A percentile compares a stretch with the other conserved stretches of the same genome.
Evolutionary conservation across 2,888 invertebrate species (phyloP).

Genomic region (Andrena flavipes): DNA sequence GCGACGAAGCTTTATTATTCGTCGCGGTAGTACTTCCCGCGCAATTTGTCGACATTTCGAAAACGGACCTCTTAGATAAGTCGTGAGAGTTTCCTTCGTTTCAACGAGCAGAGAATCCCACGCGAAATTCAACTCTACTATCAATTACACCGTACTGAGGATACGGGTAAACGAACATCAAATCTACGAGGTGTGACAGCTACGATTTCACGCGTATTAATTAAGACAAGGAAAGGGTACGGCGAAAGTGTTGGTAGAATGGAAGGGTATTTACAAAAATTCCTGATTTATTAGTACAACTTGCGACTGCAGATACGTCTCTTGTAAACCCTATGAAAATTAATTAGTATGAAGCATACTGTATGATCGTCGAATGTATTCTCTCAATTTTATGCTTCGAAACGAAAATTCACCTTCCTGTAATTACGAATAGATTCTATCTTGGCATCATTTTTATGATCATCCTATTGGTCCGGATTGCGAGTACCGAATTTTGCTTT

Average conservation of each 20-base stretch:
- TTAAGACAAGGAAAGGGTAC: constrained; percentile 29
- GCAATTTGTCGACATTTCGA: background rate
- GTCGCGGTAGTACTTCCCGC: background rate
- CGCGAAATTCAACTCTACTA: constrained; percentile 26
- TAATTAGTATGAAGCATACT: constrained; percentile 62
- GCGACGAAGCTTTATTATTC: background rate
- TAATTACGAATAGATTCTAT: constrained; percentile 1
- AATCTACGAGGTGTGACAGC: constrained; percentile 34
- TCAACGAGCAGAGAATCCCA: constrained; percentile 1
- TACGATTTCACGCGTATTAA: constrained; percentile 33
- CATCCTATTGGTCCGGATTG: background rate
- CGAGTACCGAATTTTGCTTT: constrained; percentile 37
- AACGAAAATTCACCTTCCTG: constrained; percentile 13
- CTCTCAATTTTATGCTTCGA: constrained; percentile 9
- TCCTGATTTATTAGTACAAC: constrained; percentile 64
- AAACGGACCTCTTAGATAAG: constrained; percentile 10
- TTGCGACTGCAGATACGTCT: constrained; percentile 43
- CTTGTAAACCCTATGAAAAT: constrained; percentile 55
- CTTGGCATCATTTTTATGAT: background rate
- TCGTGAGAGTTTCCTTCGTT: constrained; percentile 10
- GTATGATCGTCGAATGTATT: constrained; percentile 17
- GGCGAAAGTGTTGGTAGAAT: constrained; percentile 33
- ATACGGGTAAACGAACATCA: constrained; percentile 52
- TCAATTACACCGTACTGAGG: constrained; percentile 44
- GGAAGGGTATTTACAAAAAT: constrained; percentile 48